Evolutionary conservation across 2,888 invertebrate genomes (phyloP).

Genomic region (Melanotus villosus): DNA sequence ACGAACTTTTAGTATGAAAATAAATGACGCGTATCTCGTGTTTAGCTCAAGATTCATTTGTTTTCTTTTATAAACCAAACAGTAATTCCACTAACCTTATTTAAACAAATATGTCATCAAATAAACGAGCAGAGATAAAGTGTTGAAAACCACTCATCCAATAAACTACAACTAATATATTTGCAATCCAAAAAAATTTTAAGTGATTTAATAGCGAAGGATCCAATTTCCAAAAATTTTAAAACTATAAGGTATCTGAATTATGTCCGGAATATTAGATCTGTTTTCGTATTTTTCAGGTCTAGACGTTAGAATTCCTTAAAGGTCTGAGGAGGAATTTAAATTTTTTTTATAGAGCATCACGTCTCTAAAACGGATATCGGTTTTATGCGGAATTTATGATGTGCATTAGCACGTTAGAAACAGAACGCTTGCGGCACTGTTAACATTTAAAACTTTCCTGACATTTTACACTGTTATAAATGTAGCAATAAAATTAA

Average conservation of each 20-base stretch:
- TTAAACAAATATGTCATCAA: no score
- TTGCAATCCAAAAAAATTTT: neutral
- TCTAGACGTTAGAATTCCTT: neutral
- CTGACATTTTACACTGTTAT: constrained; percentile 41
- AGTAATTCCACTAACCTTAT: no score
- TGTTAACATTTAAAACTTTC: constrained; percentile 34
- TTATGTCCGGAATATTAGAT: neutral
- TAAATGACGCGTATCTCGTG: no score
- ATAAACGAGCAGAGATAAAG: no score
- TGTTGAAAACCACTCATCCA: no score
- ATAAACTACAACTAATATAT: no score
- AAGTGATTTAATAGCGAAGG: no score
- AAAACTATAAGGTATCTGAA: neutral
- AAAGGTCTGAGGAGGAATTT: neutral
- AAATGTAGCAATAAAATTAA: constrained; percentile 43
- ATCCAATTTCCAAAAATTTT: neutral
- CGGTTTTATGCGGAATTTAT: constrained; percentile 29
- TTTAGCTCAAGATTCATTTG: no score
- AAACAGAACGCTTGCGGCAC: constrained; percentile 18
- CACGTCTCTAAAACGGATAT: constrained; percentile 19
- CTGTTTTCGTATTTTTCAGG: no score
- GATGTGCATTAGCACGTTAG: constrained; percentile 31
- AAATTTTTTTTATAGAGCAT: neutral
- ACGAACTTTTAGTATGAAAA: no score
- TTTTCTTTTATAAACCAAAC: no score